phyloP scores from a whole-genome alignment of 2,797 vertebrate genomes.

The Pelochelys cantorii region DNA sequence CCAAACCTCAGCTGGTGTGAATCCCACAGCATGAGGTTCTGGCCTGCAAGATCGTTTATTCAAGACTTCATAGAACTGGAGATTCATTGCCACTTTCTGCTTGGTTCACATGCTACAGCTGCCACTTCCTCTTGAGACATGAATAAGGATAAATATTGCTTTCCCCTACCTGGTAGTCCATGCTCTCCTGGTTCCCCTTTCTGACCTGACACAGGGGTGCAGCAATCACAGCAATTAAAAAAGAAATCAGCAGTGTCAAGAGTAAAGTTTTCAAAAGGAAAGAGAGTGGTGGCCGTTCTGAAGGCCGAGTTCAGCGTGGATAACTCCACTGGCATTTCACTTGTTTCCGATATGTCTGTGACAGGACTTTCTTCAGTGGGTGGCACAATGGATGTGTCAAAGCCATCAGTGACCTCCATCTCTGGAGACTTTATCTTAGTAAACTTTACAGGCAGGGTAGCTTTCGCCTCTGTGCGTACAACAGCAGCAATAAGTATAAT shows the following conservation, averaged over 20 bases:
- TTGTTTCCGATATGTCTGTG: not conserved
- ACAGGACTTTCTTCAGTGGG: not conserved
- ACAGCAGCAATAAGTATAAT: slow-evolving; percentile 65
- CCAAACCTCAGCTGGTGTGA: not conserved
- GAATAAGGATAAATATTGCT: not conserved
- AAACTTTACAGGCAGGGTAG: slow-evolving; percentile 88
- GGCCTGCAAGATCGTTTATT: fast-evolving
- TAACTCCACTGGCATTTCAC: not conserved
- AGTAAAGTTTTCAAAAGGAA: slow-evolving; percentile 88
- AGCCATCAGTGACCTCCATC: not conserved
- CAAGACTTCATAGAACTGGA: not conserved
- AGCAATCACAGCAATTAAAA: slow-evolving; percentile 97
- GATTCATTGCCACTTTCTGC: too few species aligned
- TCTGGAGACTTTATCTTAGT: slow-evolving; percentile 85
- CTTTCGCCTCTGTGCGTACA: slow-evolving; percentile 78
- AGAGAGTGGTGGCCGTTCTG: slow-evolving; percentile 42
- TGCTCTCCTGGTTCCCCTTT: slow-evolving; percentile 86
- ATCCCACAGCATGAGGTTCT: not conserved
- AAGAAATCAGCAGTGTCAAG: slow-evolving; percentile 91
- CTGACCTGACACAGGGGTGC: slow-evolving; percentile 84
- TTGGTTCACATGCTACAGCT: fast-evolving
- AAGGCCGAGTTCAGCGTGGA: slow-evolving; percentile 6
- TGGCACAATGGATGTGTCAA: not conserved
- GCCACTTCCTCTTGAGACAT: not conserved
- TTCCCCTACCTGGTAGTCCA: slow-evolving; percentile 86